Conservation (phyloP, 2,888 invertebrate genomes). For the Balanococcus diminutus region DNA sequence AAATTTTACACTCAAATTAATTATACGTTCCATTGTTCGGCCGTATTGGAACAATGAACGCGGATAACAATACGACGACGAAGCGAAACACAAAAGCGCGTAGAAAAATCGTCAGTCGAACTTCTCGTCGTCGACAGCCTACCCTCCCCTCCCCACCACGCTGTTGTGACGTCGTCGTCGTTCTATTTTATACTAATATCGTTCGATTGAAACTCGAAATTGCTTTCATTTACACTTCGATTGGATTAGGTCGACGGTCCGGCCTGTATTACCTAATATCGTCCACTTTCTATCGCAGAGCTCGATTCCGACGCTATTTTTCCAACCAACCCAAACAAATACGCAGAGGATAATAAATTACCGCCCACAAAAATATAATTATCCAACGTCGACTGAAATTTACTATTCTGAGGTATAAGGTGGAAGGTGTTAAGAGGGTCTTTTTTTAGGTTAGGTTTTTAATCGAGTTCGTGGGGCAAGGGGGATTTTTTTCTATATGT, state of each 20-base stretch:
- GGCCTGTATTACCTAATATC: slow-evolving; percentile 25
- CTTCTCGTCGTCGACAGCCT: not conserved
- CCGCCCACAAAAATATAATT: slow-evolving; percentile 38
- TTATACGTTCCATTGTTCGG: slow-evolving; percentile 39
- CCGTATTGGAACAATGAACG: slow-evolving; percentile 16
- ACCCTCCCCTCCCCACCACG: too few relatives aligned
- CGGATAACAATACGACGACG: slow-evolving; percentile 30
- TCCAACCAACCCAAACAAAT: not conserved
- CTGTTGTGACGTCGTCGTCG: too few relatives aligned
- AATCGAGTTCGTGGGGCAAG: too few relatives aligned
- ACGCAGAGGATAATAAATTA: slow-evolving; percentile 9
- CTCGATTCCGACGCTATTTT: not conserved
- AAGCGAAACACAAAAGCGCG: too few relatives aligned
- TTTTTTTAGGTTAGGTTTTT: too few relatives aligned
- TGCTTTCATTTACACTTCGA: slow-evolving; percentile 42
- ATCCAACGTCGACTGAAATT: not conserved
- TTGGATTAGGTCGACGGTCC: slow-evolving; percentile 29
- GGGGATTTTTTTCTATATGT: too few relatives aligned
- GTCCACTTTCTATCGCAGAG: slow-evolving; percentile 8
- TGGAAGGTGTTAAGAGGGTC: too few relatives aligned
- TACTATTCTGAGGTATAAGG: not conserved
- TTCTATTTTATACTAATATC: not conserved
- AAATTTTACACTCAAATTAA: slow-evolving; percentile 42
- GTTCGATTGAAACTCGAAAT: slow-evolving; percentile 39
- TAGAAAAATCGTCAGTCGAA: slow-evolving; percentile 30